Conservation (phyloP, 1,140 invertebrate species). For the Spodoptera litura region DNA sequence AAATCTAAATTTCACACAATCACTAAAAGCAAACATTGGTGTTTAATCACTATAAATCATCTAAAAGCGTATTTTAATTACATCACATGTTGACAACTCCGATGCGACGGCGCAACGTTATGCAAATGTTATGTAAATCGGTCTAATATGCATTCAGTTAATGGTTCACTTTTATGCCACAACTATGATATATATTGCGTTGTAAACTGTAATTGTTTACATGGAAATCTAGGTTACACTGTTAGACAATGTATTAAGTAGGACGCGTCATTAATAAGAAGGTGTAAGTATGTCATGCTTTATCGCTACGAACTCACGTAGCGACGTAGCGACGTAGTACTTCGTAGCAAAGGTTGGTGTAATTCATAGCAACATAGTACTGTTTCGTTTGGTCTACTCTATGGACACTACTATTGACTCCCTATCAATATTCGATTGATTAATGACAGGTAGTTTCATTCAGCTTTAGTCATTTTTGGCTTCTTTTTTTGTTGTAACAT, state of each 20-base stretch:
- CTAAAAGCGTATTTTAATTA: conserved; percentile 60
- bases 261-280: background rate
- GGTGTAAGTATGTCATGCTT: background rate
- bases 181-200: conserved; percentile 27
- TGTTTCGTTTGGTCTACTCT: too few species aligned
- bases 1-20: conserved; percentile 19
- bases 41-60: conserved; percentile 55
- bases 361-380: too few species aligned
- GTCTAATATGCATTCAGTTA: conserved; percentile 57
- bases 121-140: conserved; percentile 62
- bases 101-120: conserved; percentile 54
- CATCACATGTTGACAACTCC: conserved; percentile 54
- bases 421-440: too few species aligned
- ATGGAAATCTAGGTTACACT: background rate
- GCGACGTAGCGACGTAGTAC: too few species aligned
- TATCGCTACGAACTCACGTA: background rate
- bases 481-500: too few species aligned
- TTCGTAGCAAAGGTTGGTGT: too few species aligned
- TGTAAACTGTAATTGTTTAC: conserved; percentile 45
- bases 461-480: too few species aligned
- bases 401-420: too few species aligned
- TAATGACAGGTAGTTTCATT: too few species aligned
- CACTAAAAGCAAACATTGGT: conserved; percentile 41
- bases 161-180: conserved; percentile 49
- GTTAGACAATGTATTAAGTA: background rate